A percentile compares a stretch with the other conserved stretches of the same genome.
Evolutionary conservation across 2,888 invertebrate species (phyloP).

Genomic region (Notodonta dromedarius): DNA sequence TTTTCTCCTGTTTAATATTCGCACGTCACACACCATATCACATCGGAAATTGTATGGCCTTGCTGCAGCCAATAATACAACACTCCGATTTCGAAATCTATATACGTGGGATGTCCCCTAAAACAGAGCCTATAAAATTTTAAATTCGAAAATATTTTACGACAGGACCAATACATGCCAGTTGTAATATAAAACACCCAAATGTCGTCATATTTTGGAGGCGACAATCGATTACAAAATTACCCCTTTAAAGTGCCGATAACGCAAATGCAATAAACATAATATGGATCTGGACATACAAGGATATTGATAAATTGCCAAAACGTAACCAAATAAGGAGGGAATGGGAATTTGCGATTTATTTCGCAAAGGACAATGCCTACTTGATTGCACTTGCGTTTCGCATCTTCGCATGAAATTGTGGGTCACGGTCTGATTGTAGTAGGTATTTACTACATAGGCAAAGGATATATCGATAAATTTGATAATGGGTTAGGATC

Average conservation of each 20-base stretch:
- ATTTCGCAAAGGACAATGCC: slow-evolving; percentile 21
- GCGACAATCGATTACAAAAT: slow-evolving; percentile 33
- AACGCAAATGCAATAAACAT: slow-evolving; percentile 23
- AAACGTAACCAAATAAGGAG: slow-evolving; percentile 19
- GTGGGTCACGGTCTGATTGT: background rate
- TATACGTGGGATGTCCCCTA: slow-evolving; percentile 26
- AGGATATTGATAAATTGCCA: slow-evolving; percentile 26
- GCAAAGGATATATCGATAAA: too few relatives aligned
- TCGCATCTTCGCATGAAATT: slow-evolving; percentile 1
- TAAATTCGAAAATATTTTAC: slow-evolving; percentile 14
- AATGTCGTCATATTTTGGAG: slow-evolving; percentile 19
- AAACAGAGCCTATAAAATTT: slow-evolving; percentile 17
- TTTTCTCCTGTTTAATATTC: slow-evolving; percentile 21
- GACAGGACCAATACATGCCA: slow-evolving; percentile 8
- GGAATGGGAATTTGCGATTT: slow-evolving; percentile 15
- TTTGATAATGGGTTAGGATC: too few relatives aligned
- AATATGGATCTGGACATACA: slow-evolving; percentile 30
- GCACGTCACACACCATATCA: background rate
- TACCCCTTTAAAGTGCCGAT: slow-evolving; percentile 16
- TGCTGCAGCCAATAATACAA: slow-evolving; percentile 5
- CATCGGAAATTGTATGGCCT: background rate
- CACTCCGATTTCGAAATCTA: slow-evolving; percentile 28
- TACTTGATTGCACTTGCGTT: background rate
- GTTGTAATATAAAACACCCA: slow-evolving; percentile 18
- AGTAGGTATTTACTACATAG: background rate